A percentile compares a stretch with the other conserved stretches of the same genome.
phyloP scores from a whole-genome alignment of 2,113 vertebrate species.

The Myotis davidii region DNA sequence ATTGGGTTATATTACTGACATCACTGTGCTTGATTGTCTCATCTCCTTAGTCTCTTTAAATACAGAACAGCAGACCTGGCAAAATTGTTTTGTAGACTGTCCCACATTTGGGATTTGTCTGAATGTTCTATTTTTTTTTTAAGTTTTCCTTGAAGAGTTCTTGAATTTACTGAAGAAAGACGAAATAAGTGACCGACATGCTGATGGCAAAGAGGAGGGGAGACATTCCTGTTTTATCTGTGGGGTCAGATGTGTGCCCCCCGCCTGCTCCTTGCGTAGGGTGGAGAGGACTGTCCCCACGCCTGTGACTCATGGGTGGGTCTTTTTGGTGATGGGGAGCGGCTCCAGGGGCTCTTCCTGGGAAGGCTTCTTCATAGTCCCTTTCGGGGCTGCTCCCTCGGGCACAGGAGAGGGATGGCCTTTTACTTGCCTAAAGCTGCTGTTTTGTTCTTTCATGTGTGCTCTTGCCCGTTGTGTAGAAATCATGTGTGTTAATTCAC shows the following conservation, averaged over 20 bases:
- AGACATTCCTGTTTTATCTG: not conserved
- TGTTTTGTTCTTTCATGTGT: not conserved
- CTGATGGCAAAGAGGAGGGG: not conserved
- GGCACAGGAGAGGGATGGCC: not conserved
- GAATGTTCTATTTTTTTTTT: not conserved
- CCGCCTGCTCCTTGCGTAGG: not conserved
- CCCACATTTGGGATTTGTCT: constrained; percentile 33
- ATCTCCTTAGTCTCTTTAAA: not conserved
- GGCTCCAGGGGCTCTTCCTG: not conserved
- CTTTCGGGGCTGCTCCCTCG: not conserved
- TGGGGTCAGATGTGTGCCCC: not conserved
- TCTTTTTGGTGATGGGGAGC: not conserved
- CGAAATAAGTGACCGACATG: not conserved
- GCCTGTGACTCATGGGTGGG: not conserved
- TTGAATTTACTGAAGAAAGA: constrained; percentile 27
- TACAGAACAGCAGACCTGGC: constrained; percentile 1
- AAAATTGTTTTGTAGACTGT: not conserved
- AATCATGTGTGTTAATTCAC: not conserved
- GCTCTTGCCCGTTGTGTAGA: not conserved
- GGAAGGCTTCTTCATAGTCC: not conserved
- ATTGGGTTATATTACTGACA: not conserved
- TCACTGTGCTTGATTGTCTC: not conserved
- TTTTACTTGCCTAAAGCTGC: not conserved
- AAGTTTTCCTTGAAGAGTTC: constrained; percentile 25
- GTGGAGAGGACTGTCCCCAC: not conserved